Base-by-base conservation (phyloP, 2,113 vertebrate genomes). In the Nothobranchius kuhntae region DNA sequence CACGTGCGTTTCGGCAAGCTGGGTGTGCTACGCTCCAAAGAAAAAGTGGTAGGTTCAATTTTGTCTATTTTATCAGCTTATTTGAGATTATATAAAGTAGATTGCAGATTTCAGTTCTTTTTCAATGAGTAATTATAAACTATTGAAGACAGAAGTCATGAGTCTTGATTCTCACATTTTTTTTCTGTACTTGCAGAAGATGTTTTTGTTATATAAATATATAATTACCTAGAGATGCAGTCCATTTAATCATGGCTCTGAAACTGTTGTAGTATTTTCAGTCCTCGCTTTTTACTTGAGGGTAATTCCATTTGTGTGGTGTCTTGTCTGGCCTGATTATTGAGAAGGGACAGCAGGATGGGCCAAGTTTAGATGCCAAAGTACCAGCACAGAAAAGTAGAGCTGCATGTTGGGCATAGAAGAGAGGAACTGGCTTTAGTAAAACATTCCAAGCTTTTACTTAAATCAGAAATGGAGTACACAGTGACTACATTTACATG, bases 1-100 rank as follows among this genome's bases (percentile, higher is more conserved):
- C 98, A 99, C 0, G 96, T 99, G 68, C 94, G 98, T 15, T 99
- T 99, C 3, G 98, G 98, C 63, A 99, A 99, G 89, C 93, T 99
- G 44, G 98, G 98, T 0, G 97, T 99, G 9, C 85, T 99, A 70
- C 94, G 96, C 61, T 99, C 98, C 36, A 98, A 96, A 79, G 98
- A 99, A 83, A 99, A 99, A 94, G 96, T 99, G 94, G 98, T 99
- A 74, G 93, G 95, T 93, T 26, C 0, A 13, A 1, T 4, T 38
- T 40, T 40, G 6, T 8, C 7, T 40, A 40, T 40, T 40, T 40
- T 40, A 30, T 30, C 30, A 30, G 2, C 30, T 30, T 30, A 30
- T 30, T 30, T 30, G 30, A 30, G 30, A 30, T 30, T 30, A 30
- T 30, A 30, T 30, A 30, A 1, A 30, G 30, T 30, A 4, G 30